Base-by-base conservation (phyloP, 92 coral and sea anemone genomes). In the Zoanthus solanderi region DNA sequence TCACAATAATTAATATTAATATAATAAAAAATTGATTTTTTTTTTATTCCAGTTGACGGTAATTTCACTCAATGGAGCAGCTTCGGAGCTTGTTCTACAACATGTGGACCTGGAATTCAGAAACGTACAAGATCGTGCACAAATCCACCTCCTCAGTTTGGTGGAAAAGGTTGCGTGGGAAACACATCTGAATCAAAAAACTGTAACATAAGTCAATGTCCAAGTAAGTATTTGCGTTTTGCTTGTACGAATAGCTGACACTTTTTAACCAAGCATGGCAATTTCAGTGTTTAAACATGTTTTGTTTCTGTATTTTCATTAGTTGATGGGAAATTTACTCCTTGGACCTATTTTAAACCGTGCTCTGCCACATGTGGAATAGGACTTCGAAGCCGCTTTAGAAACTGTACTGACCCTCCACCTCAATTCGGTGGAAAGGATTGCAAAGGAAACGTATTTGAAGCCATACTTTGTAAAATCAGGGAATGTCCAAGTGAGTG, bases 111-210 rank as follows among this genome's bases (percentile, higher is more conserved):
- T 10, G 90, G 90, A 34, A 68, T 30, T 80, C 81, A 52, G 13
- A 48, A 16, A 23, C 90, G 90, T 15, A 56, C 31, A n/a, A 61
- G 90, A 72, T 34, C 10, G 7, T 88, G 90, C 16, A 88, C 45
- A 17, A 79, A 80, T 53, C 90, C 90, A 2, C 87, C 82, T 18
- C 90, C 90, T 37, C 86, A 61, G 54, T 77, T 78, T 31, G 87
- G 90, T 31, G 72, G 42, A 2, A 69, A 56, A 10, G 57, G 6
- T 30, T 88, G 90, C 29, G 61, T 15, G 6, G 90, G 87, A n/a
- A 44, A 52, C 11, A 58, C 18, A 14, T 23, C 17, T 0, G 61
- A 88, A 18, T 14, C 46, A 4, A 71, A 34, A 56, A 72, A 56
- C 7, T 88, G 90, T 65, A 79, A 53, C 47, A 10, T 34, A 10